Percentiles rank a stretch among this genome's conserved stretches.
Conservation (phyloP, 2,888 invertebrate genomes). For the Agrenia bidenticulata region DNA sequence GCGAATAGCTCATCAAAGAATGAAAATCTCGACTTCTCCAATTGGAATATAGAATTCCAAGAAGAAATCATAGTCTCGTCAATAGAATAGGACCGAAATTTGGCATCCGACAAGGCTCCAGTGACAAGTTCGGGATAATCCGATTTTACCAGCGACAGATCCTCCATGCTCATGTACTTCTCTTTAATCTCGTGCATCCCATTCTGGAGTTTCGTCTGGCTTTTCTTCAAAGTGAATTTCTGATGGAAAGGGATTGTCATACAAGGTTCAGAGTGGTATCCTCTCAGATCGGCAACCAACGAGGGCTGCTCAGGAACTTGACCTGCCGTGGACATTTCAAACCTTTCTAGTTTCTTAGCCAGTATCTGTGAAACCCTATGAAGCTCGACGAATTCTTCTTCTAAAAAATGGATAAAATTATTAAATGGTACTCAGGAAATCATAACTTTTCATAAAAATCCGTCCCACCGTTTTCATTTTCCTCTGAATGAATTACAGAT, state of each 20-base stretch:
- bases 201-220: background rate
- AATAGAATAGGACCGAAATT: constrained; percentile 13
- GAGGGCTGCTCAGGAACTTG: too few species aligned
- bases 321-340: too few species aligned
- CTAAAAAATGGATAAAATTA: too few species aligned
- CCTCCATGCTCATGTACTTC: constrained; percentile 32
- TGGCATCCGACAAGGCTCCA: constrained; percentile 20
- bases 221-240: constrained; percentile 16
- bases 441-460: too few species aligned
- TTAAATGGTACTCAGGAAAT: too few species aligned
- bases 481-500: too few species aligned
- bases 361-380: too few species aligned
- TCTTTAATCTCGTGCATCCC: background rate
- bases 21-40: constrained; percentile 41
- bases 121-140: constrained; percentile 28
- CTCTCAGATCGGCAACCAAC: constrained; percentile 22
- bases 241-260: constrained; percentile 30
- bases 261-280: constrained; percentile 34
- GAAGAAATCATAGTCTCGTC: constrained; percentile 20
- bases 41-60: constrained; percentile 33
- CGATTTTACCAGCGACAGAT: background rate
- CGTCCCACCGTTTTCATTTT: too few species aligned
- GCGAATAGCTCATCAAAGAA: constrained; percentile 49
- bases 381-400: too few species aligned
- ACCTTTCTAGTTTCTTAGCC: too few species aligned